Percentiles rank a stretch among this genome's conserved stretches.
Conservation (phyloP, 2,797 vertebrate genomes). For the Natrix natrix region DNA sequence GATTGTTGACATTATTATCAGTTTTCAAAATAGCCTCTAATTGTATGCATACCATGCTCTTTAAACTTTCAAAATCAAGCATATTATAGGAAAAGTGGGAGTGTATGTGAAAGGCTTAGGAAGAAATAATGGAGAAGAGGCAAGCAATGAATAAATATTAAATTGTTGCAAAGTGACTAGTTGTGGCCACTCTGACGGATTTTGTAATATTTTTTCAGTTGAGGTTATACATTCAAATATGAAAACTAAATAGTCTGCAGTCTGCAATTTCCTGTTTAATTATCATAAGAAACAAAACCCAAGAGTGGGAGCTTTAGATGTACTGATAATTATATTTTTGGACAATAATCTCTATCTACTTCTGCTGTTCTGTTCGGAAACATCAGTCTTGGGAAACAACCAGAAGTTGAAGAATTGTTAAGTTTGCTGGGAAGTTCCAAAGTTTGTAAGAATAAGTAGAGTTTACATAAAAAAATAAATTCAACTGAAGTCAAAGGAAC, state of each 20-base stretch:
- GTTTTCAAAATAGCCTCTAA: not conserved
- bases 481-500: not conserved
- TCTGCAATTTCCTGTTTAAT: not conserved
- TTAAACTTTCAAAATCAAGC: not conserved
- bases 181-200: not conserved
- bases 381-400: not conserved
- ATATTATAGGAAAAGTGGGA: not conserved
- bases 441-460: not conserved
- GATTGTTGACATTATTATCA: not conserved
- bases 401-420: not conserved
- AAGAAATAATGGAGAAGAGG: not conserved
- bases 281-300: not conserved
- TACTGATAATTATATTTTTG: not conserved
- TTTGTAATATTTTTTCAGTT: not conserved
- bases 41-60: not conserved
- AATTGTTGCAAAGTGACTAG: not conserved
- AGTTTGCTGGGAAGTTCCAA: not conserved
- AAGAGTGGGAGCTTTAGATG: not conserved
- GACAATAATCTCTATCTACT: not conserved
- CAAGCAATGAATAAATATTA: not conserved
- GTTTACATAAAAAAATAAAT: not conserved
- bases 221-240: not conserved
- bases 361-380: not conserved
- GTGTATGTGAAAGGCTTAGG: not conserved
- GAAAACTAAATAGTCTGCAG: not conserved